These are phyloP conservation scores for Epiblema foenella DNA, from an alignment of 2,888 invertebrate species.

Conservation along the genomic window DNA sequence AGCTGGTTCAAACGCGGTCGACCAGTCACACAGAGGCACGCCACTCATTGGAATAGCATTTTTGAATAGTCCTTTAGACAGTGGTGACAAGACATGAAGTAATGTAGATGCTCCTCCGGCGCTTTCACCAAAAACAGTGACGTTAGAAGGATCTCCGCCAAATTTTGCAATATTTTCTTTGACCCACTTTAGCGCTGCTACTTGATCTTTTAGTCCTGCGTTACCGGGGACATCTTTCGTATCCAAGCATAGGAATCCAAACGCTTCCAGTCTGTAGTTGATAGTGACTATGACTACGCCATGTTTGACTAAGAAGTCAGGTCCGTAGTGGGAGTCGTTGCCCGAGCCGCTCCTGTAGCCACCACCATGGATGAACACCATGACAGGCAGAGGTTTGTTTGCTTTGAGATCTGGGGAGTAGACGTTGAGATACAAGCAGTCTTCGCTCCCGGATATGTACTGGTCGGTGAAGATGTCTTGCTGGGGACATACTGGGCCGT, in stretches of 20 bases:
- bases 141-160: conserved; percentile 59
- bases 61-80: conserved; percentile 64
- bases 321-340: conserved; percentile 78
- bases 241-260: conserved; percentile 83
- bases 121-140: conserved; percentile 65
- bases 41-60: conserved; percentile 66
- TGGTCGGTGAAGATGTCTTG: conserved; percentile 32
- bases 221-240: conserved; percentile 85
- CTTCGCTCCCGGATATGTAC: conserved; percentile 52
- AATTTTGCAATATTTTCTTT: conserved; percentile 58
- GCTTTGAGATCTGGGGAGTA: conserved; percentile 57
- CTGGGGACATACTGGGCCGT: conserved; percentile 42
- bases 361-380: conserved; percentile 69
- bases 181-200: conserved; percentile 61
- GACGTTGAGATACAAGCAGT: conserved; percentile 66
- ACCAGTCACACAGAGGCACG: conserved; percentile 54
- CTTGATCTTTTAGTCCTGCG: conserved; percentile 79
- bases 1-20: conserved; percentile 49
- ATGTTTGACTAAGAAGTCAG: conserved; percentile 81
- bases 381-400: conserved; percentile 55
- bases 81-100: conserved; percentile 61
- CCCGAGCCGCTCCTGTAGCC: conserved; percentile 62
- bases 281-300: conserved; percentile 82
- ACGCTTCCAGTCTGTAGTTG: conserved; percentile 81
- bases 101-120: conserved; percentile 59